These are phyloP conservation scores for Coreius guichenoti DNA, from an alignment of 2,797 vertebrate genomes.

Conservation along the genomic window DNA sequence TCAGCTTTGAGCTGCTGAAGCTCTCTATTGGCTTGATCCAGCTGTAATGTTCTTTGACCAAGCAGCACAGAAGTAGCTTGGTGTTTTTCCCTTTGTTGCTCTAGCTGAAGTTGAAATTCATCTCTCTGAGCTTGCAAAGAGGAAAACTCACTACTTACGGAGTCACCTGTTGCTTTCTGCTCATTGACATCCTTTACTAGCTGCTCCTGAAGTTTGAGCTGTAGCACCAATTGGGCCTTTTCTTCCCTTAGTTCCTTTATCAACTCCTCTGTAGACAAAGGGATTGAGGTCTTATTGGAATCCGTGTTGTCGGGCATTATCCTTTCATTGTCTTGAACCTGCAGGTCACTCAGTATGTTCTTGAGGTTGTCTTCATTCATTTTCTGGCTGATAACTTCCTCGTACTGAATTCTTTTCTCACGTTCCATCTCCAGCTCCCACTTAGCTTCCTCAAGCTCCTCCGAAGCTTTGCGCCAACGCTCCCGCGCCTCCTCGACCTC, in stretches of 20 bases:
- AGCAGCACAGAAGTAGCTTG: constrained; percentile 68
- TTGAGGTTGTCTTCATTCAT: constrained; percentile 69
- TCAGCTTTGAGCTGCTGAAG: constrained; percentile 70
- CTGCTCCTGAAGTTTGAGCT: constrained; percentile 73
- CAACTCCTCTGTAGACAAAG: constrained; percentile 58
- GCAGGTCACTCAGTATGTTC: constrained; percentile 69
- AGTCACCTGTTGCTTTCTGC: constrained; percentile 69
- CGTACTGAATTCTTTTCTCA: constrained; percentile 66
- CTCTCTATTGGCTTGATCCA: constrained; percentile 69
- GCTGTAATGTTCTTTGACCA: constrained; percentile 67
- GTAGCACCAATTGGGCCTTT: constrained; percentile 65
- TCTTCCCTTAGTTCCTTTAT: constrained; percentile 70
- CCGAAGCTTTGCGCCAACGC: constrained; percentile 72
- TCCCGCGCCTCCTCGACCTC: constrained; percentile 77
- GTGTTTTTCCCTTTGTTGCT: constrained; percentile 69
- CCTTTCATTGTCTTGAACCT: constrained; percentile 38
- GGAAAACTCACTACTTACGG: constrained; percentile 65
- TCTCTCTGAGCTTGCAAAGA: constrained; percentile 72
- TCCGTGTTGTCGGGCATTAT: constrained; percentile 34
- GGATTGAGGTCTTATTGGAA: constrained; percentile 48
- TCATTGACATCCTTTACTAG: constrained; percentile 73
- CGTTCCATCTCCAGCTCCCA: constrained; percentile 78
- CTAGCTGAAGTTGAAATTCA: constrained; percentile 69
- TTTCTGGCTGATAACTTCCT: constrained; percentile 73
- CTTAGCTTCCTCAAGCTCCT: constrained; percentile 72